These are phyloP conservation scores for Conops quadrifasciatus DNA, from an alignment of 2,888 invertebrate species.

Conservation along the genomic window DNA sequence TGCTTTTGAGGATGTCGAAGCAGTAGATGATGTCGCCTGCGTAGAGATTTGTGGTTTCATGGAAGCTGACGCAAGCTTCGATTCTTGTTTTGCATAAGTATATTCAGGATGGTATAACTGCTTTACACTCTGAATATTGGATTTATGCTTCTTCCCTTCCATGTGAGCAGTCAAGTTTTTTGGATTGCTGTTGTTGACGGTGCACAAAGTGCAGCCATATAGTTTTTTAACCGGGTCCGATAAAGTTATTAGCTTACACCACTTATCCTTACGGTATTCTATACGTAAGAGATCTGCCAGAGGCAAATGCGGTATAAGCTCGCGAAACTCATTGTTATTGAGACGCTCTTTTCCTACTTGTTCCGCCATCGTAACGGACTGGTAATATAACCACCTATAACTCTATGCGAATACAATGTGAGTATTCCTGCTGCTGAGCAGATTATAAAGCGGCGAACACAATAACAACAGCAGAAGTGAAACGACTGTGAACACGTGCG, in stretches of 20 bases:
- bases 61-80: constrained; percentile 26
- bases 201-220: constrained; percentile 52
- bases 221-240: constrained; percentile 35
- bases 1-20: not conserved
- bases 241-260: constrained; percentile 46
- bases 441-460: constrained; percentile 28
- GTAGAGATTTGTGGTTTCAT: constrained; percentile 11
- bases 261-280: constrained; percentile 47
- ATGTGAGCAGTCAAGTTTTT: constrained; percentile 55
- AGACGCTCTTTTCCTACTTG: constrained; percentile 41
- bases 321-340: constrained; percentile 44
- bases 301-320: constrained; percentile 45
- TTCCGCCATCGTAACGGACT: constrained; percentile 35
- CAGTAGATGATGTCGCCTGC: not conserved
- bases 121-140: constrained; percentile 46
- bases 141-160: constrained; percentile 55
- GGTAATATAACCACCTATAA: not conserved
- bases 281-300: constrained; percentile 49
- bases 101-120: constrained; percentile 49
- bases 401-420: not conserved
- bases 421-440: constrained; percentile 12
- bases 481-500: constrained; percentile 6
- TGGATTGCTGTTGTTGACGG: constrained; percentile 49
- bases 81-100: constrained; percentile 41
- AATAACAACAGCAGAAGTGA: constrained; percentile 31